A percentile compares a stretch with the other conserved stretches of the same genome.
phyloP scores from a whole-genome alignment of 1,140 invertebrate genomes.

The Pseudobourletiella spinata region DNA sequence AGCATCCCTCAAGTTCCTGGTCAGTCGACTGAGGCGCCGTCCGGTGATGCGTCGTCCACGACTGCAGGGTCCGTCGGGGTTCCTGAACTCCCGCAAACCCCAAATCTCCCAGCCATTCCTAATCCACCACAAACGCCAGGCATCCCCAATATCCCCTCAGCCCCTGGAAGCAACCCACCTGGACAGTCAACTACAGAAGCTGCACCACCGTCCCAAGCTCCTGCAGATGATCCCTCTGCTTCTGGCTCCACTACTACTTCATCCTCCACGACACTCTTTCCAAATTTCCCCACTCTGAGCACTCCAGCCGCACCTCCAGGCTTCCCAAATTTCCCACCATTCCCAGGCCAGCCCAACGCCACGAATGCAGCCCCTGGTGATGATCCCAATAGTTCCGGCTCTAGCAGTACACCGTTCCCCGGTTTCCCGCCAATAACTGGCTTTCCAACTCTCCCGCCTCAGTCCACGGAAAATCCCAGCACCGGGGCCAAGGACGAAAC shows the following conservation, averaged over 20 bases:
- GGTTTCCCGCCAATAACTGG: no score
- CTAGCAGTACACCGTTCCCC: background rate
- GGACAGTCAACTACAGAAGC: background rate
- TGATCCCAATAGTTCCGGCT: background rate
- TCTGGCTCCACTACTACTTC: background rate
- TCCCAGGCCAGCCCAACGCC: background rate
- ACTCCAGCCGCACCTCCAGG: background rate
- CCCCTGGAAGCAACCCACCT: no score
- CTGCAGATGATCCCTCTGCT: background rate
- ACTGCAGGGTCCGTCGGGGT: no score
- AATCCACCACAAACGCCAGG: no score
- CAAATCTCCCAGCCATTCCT: no score
- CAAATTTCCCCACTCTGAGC: background rate
- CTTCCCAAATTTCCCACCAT: background rate
- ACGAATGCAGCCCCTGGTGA: background rate
- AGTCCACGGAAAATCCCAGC: background rate
- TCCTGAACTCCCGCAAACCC: no score
- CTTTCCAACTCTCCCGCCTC: conserved; percentile 14
- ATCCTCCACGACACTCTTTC: background rate
- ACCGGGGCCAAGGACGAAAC: background rate
- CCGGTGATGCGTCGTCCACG: no score
- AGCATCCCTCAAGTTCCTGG: conserved; percentile 11
- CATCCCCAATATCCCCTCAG: no score
- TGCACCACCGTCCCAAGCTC: background rate
- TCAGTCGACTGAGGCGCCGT: no score